Percentiles rank a stretch among this genome's conserved stretches.
Conservation (phyloP, 2,797 vertebrate genomes). For the Acipenser oxyrinchus region DNA sequence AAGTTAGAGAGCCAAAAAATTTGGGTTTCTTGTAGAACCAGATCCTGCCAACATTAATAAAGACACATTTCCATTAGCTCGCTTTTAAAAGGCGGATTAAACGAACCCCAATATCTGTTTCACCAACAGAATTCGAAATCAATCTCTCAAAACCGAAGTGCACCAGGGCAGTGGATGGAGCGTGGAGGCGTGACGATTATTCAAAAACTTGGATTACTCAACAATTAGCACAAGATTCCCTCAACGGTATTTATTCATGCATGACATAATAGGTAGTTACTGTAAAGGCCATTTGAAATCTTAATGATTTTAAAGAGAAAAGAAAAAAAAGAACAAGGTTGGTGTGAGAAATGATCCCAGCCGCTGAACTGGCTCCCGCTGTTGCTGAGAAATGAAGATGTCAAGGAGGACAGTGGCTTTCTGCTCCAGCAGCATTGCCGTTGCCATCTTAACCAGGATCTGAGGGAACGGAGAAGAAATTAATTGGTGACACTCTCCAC, state of each 20-base stretch:
- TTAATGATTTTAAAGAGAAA: too few species aligned
- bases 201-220: constrained; percentile 20
- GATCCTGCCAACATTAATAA: neutral
- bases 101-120: neutral
- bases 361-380: too few species aligned
- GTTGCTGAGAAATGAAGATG: too few species aligned
- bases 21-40: constrained; percentile 8
- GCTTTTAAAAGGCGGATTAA: constrained; percentile 7
- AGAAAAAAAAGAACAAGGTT: constrained; percentile 10
- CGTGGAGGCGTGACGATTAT: constrained; percentile 16
- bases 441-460: too few species aligned
- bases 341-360: too few species aligned
- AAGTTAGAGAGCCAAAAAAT: neutral
- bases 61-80: neutral
- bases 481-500: too few species aligned
- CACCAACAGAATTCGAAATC: constrained; percentile 17
- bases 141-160: constrained; percentile 5
- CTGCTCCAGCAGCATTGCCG: too few species aligned
- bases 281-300: too few species aligned
- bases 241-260: constrained; percentile 22
- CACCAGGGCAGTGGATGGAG: constrained; percentile 1
- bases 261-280: neutral
- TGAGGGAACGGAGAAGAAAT: too few species aligned
- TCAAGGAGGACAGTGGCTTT: too few species aligned
- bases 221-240: constrained; percentile 19